Base-by-base conservation (phyloP, 2,113 vertebrate species). In the Propithecus coquereli region DNA sequence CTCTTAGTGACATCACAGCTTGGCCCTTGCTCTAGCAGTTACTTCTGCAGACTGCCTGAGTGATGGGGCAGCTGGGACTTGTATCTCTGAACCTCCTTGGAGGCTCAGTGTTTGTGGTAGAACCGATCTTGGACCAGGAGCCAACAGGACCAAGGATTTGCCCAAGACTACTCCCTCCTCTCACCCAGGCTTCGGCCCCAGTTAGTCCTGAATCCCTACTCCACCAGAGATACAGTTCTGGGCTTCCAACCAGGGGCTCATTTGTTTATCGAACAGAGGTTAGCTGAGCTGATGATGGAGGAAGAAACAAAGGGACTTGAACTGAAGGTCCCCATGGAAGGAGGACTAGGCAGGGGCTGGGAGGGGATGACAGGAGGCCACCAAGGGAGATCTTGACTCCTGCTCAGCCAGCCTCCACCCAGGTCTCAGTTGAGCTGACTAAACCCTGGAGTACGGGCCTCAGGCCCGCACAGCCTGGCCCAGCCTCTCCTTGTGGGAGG, bases 201-300 rank as follows among this genome's bases (percentile, higher is more conserved):
- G 23, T 81, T 74, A 86, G 37, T 73, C 43, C 52, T 6, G 3
- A 74, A 16, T 32, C 16, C 11, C 13, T 16, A 1, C 32, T 25
- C 40, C 45, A 2, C 68, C 0, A 70, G 52, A 22, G 40, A 22
- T 68, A 34, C 0, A 81, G 22, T 87, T 86, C 84, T 50, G 8
- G 52, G 70, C 81, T 93, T 70, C 74, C 74, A 86, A 68, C 30
- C 84, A 83, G n/a, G 59, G 32, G 63, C 47, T 76, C 22, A 45
- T 79, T 95, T 96, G 83, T 88, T 95, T 96, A n/a, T 88, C 0
- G 2, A 61, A 86, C 61, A 96, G 57, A 95, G 66, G 63, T 89
- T 95, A 73, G 37, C 86, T 54, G 30, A 83, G n/a, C 71, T 87
- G 74, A 70, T 70, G 76, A 80, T 40, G 37, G 74, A 77, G 47